phyloP scores from a whole-genome alignment of 1,140 invertebrate genomes.

The Capitella teleta region DNA sequence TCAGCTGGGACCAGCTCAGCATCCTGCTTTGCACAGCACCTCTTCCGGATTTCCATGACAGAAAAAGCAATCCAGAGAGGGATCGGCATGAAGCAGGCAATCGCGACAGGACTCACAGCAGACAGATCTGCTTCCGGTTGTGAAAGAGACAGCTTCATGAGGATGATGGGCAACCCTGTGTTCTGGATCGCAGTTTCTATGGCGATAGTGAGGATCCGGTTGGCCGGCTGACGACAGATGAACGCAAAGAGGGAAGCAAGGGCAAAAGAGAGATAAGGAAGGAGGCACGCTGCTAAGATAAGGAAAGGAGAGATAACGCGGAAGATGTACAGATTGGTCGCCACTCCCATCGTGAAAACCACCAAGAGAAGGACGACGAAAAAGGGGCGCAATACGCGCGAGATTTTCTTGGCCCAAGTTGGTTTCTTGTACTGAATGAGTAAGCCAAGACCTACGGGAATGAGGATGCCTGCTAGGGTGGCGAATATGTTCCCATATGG shows the following conservation, averaged over 20 bases:
- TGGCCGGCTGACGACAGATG: conserved; percentile 22
- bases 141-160: conserved; percentile 41
- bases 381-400: conserved; percentile 50
- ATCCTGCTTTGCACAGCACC: no score
- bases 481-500: conserved; percentile 69
- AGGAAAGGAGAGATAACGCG: conserved; percentile 55
- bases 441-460: conserved; percentile 72
- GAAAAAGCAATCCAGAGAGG: conserved; percentile 51
- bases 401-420: conserved; percentile 15
- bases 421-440: conserved; percentile 37
- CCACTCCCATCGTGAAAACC: conserved; percentile 79
- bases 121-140: conserved; percentile 42
- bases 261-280: conserved; percentile 79
- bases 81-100: conserved; percentile 85
- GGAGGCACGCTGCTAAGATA: conserved; percentile 62
- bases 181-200: conserved; percentile 49
- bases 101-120: conserved; percentile 42
- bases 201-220: conserved; percentile 42
- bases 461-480: conserved; percentile 64
- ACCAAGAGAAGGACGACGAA: conserved; percentile 72
- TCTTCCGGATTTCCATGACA: conserved; percentile 11
- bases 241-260: conserved; percentile 48
- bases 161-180: conserved; percentile 40
- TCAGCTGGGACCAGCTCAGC: no score
- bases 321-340: conserved; percentile 85